These are phyloP conservation scores for Panthera tigris DNA, from an alignment of 2,113 vertebrate species.

Conservation along the genomic window DNA sequence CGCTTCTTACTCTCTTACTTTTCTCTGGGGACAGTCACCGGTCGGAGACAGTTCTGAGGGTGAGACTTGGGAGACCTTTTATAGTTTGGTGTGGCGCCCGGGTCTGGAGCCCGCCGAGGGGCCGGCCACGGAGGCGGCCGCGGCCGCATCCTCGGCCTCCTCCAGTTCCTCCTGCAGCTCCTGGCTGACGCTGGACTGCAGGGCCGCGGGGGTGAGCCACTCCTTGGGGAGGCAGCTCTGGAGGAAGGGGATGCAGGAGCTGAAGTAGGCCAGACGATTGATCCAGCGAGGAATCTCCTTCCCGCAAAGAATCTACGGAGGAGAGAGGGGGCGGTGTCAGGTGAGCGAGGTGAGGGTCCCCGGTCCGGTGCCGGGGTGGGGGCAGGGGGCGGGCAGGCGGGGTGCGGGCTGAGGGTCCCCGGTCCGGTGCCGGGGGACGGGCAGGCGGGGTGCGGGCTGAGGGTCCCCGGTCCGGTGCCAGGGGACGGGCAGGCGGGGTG, in stretches of 20 bases:
- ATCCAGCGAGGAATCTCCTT: conserved; percentile 99
- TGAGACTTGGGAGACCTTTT: conserved; percentile 80
- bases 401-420: background rate
- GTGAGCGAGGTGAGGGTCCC: background rate
- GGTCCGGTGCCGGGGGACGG: background rate
- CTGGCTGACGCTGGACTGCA: conserved; percentile 98
- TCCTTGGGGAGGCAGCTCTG: conserved; percentile 99
- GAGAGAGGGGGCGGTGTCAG: background rate
- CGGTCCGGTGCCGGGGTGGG: background rate
- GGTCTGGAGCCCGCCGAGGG: conserved; percentile 86
- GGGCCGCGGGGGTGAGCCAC: conserved; percentile 97
- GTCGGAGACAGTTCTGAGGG: conserved; percentile 78
- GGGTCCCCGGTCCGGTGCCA: background rate
- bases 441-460: background rate
- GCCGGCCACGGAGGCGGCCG: conserved; percentile 88
- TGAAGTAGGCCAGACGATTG: conserved; percentile 99
- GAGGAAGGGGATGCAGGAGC: conserved; percentile 98
- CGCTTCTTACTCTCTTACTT: conserved; percentile 68
- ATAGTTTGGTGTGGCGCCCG: conserved; percentile 93
- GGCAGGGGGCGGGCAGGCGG: accelerated
- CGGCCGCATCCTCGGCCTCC: conserved; percentile 95
- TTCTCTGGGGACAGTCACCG: conserved; percentile 79
- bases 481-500: too few species aligned
- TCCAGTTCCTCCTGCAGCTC: conserved; percentile 96
- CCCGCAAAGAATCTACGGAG: conserved; percentile 94